These are phyloP conservation scores for Podarcis cretensis DNA, from an alignment of 2,113 vertebrate species.

Conservation along the genomic window DNA sequence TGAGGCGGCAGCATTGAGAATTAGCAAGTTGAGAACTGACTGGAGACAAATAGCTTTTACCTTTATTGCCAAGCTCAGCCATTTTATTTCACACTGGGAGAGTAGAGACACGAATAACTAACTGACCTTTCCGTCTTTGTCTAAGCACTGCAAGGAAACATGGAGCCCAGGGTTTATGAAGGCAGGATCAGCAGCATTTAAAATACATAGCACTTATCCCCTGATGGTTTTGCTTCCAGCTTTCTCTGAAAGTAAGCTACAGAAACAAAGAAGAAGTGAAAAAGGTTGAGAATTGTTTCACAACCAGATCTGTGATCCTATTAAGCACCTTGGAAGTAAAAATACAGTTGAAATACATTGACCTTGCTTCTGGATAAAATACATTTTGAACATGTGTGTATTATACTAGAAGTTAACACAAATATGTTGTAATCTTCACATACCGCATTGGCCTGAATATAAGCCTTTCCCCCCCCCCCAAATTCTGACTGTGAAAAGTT, in stretches of 20 bases:
- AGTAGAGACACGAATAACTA: conserved; percentile 22
- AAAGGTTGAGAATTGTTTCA: not conserved
- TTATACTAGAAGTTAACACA: not conserved
- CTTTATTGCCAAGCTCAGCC: conserved; percentile 29
- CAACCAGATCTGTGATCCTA: not conserved
- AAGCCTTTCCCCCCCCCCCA: too few relatives aligned
- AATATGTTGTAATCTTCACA: too few relatives aligned
- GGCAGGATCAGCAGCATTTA: conserved; percentile 9
- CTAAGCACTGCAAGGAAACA: conserved; percentile 30
- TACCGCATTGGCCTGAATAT: too few relatives aligned
- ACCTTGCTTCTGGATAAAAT: not conserved
- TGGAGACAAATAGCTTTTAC: conserved; percentile 39
- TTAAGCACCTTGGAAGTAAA: conserved; percentile 17
- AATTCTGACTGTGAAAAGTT: too few relatives aligned
- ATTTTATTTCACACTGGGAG: conserved; percentile 11
- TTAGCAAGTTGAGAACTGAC: not conserved
- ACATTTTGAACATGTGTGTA: not conserved
- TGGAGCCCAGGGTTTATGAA: not conserved
- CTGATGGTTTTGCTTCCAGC: not conserved
- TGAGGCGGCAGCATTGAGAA: conserved; percentile 5
- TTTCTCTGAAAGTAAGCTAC: not conserved
- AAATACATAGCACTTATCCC: conserved; percentile 15
- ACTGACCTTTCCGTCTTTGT: conserved; percentile 19
- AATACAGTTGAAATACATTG: not conserved
- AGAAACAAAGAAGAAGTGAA: not conserved